Evolutionary conservation across 2,888 invertebrate species (phyloP).

Genomic region (Oegoconia quadripuncta): DNA sequence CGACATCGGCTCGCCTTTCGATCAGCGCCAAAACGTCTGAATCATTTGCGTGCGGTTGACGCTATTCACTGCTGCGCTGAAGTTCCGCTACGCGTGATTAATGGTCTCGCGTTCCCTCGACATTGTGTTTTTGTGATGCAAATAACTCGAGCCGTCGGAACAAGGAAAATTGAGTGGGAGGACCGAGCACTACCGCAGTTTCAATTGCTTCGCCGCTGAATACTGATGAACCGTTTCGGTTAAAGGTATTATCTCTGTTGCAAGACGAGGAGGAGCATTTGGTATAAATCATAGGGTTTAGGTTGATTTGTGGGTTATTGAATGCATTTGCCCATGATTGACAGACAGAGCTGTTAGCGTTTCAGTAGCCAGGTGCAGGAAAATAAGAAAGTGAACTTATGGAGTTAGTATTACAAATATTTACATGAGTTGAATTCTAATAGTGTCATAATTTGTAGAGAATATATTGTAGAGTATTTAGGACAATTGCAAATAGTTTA

Average conservation of each 20-base stretch:
- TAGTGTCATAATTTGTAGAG: too few species aligned
- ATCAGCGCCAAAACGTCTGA: constrained; percentile 61
- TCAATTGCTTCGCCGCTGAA: constrained; percentile 75
- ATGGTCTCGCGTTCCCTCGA: constrained; percentile 72
- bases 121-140: constrained; percentile 79
- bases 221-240: constrained; percentile 72
- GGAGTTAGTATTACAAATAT: too few species aligned
- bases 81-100: constrained; percentile 73
- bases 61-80: constrained; percentile 62
- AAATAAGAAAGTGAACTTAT: too few species aligned
- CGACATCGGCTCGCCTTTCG: constrained; percentile 38
- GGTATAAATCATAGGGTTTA: constrained; percentile 35
- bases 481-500: too few species aligned
- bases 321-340: too few species aligned
- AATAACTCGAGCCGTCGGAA: constrained; percentile 76
- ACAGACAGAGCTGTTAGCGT: too few species aligned
- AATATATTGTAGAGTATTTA: too few species aligned
- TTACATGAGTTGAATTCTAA: too few species aligned
- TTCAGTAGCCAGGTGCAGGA: too few species aligned
- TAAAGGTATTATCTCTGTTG: constrained; percentile 60
- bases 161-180: constrained; percentile 76
- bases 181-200: constrained; percentile 70
- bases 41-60: constrained; percentile 72
- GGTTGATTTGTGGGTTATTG: neutral
- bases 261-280: constrained; percentile 42